Evolutionary conservation across 1,140 invertebrate genomes (phyloP), one percentile per base, ranked within the genome.

Genomic region (Stratiolaelaps scimitus): DNA sequence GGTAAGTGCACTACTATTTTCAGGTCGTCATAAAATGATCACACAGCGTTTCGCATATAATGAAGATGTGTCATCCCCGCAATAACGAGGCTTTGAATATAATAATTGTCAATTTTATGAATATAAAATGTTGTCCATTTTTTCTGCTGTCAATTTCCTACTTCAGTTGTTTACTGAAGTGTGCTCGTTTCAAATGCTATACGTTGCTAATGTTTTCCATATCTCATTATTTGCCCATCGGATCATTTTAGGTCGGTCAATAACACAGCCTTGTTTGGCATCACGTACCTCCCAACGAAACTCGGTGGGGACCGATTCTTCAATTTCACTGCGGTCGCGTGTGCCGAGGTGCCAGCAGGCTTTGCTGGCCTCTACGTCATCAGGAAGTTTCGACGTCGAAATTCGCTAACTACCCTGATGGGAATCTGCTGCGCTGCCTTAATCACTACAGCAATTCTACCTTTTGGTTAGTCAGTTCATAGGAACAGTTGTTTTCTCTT

Each of bases 351-450:
- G 15, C 53, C 53, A 15, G 53, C 53, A 1, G 53, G 53, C 1
- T 60, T 60, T 34, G 23, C 34, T 26, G 53, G 53, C 34, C 53
- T 60, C 53, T 60, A 60, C 53, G 53, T 60, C 23, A 60, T 60
- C 10, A 15, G 53, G 13, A 60, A 60, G 34, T 60, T 60, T 26
- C 53, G 53, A 1, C 53, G 53, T 19, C 15, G 53, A n/a, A 60
- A 60, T 10, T 60, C 53, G 26, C 23, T 60, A 34, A 60, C 53
- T 15, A 23, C 26, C 23, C 26, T 60, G 4, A 26, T 60, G 17
- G 15, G 15, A 34, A 60, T 60, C 10, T 60, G 53, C 34, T 60
- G 17, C 15, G 26, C 53, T 29, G 53, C 53, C 20, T 23, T 60
- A 4, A 29, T 60, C 15, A 34, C 53, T 2, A 60, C 53, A 5